These are phyloP conservation scores for Nothocercus julius DNA, from an alignment of 2,113 vertebrate species.

Conservation along the genomic window DNA sequence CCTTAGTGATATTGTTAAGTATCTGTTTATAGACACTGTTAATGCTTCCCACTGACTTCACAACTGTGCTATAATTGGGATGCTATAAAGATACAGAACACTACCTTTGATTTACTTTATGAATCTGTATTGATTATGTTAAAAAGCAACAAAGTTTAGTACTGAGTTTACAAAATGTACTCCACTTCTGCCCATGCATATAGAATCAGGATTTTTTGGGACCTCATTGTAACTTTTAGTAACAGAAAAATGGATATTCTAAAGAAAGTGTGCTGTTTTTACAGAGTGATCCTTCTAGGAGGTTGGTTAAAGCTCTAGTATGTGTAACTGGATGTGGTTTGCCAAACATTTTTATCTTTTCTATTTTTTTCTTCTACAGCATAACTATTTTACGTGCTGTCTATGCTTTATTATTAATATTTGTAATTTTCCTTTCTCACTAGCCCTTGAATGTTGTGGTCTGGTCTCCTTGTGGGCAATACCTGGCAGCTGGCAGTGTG, in stretches of 20 bases:
- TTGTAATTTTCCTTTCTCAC: background rate
- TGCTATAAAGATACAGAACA: background rate
- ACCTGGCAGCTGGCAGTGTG: conserved; percentile 87
- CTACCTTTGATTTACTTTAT: background rate
- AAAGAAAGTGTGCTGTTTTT: rapidly evolving
- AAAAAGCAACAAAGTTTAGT: background rate
- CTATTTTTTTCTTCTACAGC: background rate
- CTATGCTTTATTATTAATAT: background rate
- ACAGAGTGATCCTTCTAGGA: background rate
- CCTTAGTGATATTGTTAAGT: background rate
- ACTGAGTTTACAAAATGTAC: background rate
- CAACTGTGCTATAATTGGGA: background rate
- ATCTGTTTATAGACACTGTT: background rate
- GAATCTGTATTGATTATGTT: background rate
- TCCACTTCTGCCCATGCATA: background rate
- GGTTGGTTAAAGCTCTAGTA: background rate
- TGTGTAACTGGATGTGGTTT: background rate
- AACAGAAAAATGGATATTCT: background rate
- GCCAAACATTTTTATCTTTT: background rate
- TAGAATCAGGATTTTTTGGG: background rate
- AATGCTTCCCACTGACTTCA: background rate
- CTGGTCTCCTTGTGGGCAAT: conserved; percentile 92
- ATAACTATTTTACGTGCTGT: background rate
- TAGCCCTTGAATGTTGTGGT: conserved; percentile 89
- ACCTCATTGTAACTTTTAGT: background rate